Conservation (phyloP, 2,113 vertebrate genomes). For the Oxyruncus cristatus region DNA sequence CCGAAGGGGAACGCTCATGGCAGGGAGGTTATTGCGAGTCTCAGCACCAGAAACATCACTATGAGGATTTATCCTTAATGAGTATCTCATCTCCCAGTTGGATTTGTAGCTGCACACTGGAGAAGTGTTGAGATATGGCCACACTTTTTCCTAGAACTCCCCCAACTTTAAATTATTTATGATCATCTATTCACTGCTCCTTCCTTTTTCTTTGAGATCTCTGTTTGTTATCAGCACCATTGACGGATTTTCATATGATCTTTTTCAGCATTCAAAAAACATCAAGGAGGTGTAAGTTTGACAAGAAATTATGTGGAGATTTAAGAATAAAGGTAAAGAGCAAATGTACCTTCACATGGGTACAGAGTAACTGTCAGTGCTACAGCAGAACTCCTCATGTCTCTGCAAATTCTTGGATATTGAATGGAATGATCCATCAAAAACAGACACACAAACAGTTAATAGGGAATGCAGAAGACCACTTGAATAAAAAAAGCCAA, state of each 20-base stretch:
- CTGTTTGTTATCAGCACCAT: background rate
- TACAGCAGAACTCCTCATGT: background rate
- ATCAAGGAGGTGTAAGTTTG: background rate
- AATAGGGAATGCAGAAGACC: background rate
- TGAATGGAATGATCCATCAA: background rate
- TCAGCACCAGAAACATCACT: background rate
- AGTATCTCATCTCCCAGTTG: background rate
- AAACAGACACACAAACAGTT: background rate
- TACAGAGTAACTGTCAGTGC: background rate
- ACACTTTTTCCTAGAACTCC: background rate
- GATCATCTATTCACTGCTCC: background rate
- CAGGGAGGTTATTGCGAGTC: accelerated
- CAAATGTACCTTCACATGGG: background rate
- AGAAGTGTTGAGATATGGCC: background rate
- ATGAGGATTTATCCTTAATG: background rate
- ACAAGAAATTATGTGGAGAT: background rate
- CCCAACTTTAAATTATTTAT: background rate
- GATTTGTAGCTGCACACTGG: background rate
- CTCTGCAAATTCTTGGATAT: background rate
- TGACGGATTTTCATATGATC: background rate
- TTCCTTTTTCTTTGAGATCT: background rate
- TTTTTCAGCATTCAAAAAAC: background rate
- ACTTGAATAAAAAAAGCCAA: background rate
- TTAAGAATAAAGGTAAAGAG: background rate
- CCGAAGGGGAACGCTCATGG: background rate